Base-by-base conservation (phyloP, 2,797 vertebrate genomes). In the Chloroceryle inda region DNA sequence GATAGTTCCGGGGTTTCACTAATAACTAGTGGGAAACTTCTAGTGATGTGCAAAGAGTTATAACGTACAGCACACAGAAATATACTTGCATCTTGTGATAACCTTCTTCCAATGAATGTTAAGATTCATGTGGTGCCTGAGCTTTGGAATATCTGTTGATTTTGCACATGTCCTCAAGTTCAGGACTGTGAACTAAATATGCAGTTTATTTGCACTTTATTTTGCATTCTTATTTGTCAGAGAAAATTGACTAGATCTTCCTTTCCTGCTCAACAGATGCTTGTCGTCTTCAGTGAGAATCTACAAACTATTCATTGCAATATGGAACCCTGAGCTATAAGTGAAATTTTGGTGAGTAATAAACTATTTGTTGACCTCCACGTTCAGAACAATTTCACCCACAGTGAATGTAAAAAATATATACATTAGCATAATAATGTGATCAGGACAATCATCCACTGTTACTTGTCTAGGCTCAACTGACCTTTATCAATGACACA, bases 141-240 rank as follows among this genome's bases (percentile, higher is more conserved):
- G 31, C 16, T 91, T 64, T 73, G 66, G 14, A 44, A 78, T 50
- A 33, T 76, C n/a, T 45, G 35, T 38, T 58, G 33, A 62, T 86
- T 91, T 84, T 55, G 16, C 81, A 66, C 35, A 38, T 2, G 4
- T 89, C 59, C 35, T 90, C 58, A 23, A 37, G 84, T 90, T 78
- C 40, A 78, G 14, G 42, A 68, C 53, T 53, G 27, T 64, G 89
- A 86, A 84, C n/a, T 81, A 86, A 84, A 86, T 66, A 73, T 59
- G 11, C 8, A 45, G 37, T 52, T 79, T 67, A 90, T 91, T 68
- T 88, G 49, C 18, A 53, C 37, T 86, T 85, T 33, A 80, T 75
- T 88, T 92, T 64, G 15, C 27, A 42, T 83, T 83, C 10, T 77
- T 68, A 38, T 49, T 90, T 94, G 38, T 76, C 26, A 73, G 10